Percentiles rank a stretch among this genome's conserved stretches.
These are phyloP conservation scores for Tachina grossa DNA, from an alignment of 2,888 invertebrate genomes.

Conservation along the genomic window DNA sequence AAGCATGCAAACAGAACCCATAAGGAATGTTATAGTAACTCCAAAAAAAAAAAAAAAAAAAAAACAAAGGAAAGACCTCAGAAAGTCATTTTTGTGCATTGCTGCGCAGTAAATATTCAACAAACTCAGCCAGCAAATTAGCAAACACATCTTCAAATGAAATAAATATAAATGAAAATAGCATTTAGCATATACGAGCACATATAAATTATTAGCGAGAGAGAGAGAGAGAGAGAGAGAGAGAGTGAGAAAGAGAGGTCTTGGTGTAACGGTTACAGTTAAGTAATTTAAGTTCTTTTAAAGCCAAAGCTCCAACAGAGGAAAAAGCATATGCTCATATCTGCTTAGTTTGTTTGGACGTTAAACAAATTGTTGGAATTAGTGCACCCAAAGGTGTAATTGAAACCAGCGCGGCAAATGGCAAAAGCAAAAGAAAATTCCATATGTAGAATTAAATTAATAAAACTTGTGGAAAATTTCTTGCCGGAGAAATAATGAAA, in stretches of 20 bases:
- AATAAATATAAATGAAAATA: slow-evolving; percentile 35
- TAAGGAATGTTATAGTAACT: slow-evolving; percentile 36
- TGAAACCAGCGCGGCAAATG: slow-evolving; percentile 76
- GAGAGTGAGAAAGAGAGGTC: neutral
- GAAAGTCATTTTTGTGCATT: slow-evolving; percentile 64
- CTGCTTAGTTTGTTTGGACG: slow-evolving; percentile 32
- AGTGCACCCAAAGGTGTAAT: slow-evolving; percentile 82
- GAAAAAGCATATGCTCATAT: slow-evolving; percentile 50
- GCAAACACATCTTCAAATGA: slow-evolving; percentile 67
- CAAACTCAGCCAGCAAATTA: slow-evolving; percentile 69
- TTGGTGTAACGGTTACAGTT: neutral
- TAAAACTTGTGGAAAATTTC: neutral
- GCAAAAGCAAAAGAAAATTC: slow-evolving; percentile 20
- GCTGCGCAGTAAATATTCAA: slow-evolving; percentile 67
- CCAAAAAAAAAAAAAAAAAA: slow-evolving; percentile 8
- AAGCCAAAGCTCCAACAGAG: slow-evolving; percentile 8
- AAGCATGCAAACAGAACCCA: slow-evolving; percentile 16
- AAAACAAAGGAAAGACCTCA: slow-evolving; percentile 4
- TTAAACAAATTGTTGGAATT: slow-evolving; percentile 75
- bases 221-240: neutral
- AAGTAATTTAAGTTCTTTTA: slow-evolving; percentile 23
- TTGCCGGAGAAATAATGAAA: neutral
- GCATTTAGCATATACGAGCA: slow-evolving; percentile 24
- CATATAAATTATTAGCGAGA: neutral
- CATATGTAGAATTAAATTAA: slow-evolving; percentile 10